Evolutionary conservation across 2,797 vertebrate species (phyloP).

Genomic region (Meda fulgida): DNA sequence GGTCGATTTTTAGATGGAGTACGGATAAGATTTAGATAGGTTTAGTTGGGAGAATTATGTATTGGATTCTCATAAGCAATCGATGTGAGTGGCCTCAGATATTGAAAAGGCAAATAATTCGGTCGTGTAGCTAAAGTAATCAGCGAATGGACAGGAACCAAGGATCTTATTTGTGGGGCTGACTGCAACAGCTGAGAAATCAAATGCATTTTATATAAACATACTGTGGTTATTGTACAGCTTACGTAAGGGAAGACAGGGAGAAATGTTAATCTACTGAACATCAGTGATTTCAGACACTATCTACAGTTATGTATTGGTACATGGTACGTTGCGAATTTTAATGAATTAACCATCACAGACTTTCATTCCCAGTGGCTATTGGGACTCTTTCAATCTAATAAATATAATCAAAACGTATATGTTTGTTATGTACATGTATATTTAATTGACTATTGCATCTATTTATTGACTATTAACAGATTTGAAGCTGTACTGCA

Average conservation of each 20-base stretch:
- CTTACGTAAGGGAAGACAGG: conserved; percentile 51
- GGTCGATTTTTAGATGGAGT: conserved; percentile 29
- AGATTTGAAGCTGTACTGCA: neutral
- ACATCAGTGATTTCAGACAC: conserved; percentile 42
- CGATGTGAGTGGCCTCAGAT: conserved; percentile 40
- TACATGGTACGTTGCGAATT: conserved; percentile 35
- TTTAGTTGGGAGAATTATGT: conserved; percentile 30
- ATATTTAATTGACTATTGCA: neutral
- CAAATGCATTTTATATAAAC: conserved; percentile 45
- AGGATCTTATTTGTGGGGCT: conserved; percentile 7
- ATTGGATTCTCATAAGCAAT: conserved; percentile 51
- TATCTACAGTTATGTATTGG: conserved; percentile 15
- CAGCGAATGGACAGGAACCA: conserved; percentile 38
- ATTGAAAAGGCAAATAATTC: conserved; percentile 39
- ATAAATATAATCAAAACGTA: neutral
- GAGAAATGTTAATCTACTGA: conserved; percentile 49
- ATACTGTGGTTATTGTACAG: neutral
- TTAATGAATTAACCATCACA: conserved; percentile 20
- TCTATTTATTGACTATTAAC: neutral
- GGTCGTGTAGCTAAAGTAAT: conserved; percentile 45
- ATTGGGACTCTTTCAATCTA: neutral
- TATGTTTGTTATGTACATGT: neutral
- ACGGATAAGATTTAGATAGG: conserved; percentile 36
- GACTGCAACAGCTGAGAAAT: conserved; percentile 44
- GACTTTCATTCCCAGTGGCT: conserved; percentile 7